A percentile compares a stretch with the other conserved stretches of the same genome.
Conservation (phyloP, 2,113 vertebrate genomes). For the Edolisoma coerulescens region DNA sequence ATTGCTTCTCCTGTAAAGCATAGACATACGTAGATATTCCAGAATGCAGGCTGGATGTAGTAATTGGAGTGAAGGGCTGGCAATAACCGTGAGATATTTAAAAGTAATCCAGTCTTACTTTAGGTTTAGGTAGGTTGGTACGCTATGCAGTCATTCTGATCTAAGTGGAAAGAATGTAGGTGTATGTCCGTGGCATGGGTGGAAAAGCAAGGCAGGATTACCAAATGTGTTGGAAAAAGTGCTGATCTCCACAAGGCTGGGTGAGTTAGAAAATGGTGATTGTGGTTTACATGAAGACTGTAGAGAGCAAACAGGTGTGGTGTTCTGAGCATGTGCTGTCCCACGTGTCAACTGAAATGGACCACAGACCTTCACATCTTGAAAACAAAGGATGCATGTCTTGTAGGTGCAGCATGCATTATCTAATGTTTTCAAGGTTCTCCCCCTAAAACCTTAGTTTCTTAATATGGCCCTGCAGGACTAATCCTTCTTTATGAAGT, state of each 20-base stretch:
- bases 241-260: neutral
- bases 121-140: neutral
- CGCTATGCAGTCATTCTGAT: neutral
- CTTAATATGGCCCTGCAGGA: neutral
- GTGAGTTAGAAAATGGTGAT: neutral
- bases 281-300: neutral
- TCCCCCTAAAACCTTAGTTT: neutral
- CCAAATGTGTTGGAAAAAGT: neutral
- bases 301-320: neutral
- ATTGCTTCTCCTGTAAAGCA: neutral
- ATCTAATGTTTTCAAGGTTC: neutral
- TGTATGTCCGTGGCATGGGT: neutral
- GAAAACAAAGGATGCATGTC: neutral
- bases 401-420: neutral
- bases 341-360: neutral
- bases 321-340: neutral
- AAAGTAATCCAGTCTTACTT: neutral
- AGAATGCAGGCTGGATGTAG: neutral
- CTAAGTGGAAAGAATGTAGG: slow-evolving; percentile 10
- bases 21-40: neutral
- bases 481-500: neutral
- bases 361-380: neutral
- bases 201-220: slow-evolving; percentile 1
- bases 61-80: neutral
- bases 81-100: neutral